phyloP scores from a whole-genome alignment of 2,797 vertebrate genomes.

The Ambastaia sidthimunki region DNA sequence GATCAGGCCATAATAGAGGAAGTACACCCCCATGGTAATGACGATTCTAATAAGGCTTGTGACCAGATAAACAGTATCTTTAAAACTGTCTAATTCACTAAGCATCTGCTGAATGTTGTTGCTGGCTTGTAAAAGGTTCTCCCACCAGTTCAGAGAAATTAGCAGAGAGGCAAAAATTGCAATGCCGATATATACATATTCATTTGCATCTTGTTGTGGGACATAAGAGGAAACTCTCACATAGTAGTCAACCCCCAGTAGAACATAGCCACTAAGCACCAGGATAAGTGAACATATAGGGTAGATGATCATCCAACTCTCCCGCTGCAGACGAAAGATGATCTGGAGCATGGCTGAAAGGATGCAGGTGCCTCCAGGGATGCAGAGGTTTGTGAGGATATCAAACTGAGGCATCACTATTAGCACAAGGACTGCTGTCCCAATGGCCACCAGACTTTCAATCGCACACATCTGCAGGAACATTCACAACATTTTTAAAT shows the following conservation, averaged over 20 bases:
- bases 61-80: constrained; percentile 77
- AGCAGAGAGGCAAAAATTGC: constrained; percentile 76
- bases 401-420: constrained; percentile 84
- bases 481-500: constrained; percentile 3
- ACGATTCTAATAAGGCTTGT: constrained; percentile 75
- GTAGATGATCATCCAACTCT: constrained; percentile 77
- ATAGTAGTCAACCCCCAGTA: constrained; percentile 74
- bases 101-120: constrained; percentile 69
- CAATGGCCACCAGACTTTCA: constrained; percentile 78
- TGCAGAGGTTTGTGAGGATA: constrained; percentile 80
- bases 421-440: constrained; percentile 76
- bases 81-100: constrained; percentile 72
- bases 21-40: constrained; percentile 70
- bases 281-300: constrained; percentile 76
- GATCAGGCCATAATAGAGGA: constrained; percentile 67
- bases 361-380: constrained; percentile 79
- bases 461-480: constrained; percentile 72
- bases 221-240: constrained; percentile 67
- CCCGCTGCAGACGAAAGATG: constrained; percentile 68
- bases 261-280: constrained; percentile 70
- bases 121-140: constrained; percentile 78
- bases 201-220: not conserved
- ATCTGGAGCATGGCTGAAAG: constrained; percentile 76
- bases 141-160: constrained; percentile 83
- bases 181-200: constrained; percentile 68